phyloP scores from a whole-genome alignment of 1,140 invertebrate species.

The Ctenoplectra terminalis region DNA sequence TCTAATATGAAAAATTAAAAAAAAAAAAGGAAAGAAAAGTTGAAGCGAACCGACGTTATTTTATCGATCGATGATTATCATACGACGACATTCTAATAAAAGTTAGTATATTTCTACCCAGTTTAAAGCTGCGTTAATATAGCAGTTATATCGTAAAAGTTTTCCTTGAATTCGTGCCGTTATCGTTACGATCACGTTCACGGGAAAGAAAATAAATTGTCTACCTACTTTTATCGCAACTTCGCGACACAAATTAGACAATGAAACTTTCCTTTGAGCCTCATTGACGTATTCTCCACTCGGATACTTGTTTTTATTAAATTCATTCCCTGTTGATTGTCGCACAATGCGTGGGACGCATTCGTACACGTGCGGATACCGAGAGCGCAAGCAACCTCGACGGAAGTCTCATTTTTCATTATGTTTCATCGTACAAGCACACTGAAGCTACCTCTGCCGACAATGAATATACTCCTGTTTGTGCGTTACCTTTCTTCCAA shows the following conservation, averaged over 20 bases:
- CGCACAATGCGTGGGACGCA: neutral
- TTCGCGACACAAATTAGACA: no score
- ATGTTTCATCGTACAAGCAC: neutral
- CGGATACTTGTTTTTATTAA: constrained; percentile 7
- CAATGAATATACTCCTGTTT: no score
- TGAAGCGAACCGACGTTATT: neutral
- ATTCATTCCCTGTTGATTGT: neutral
- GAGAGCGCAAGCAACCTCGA: neutral
- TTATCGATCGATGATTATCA: neutral
- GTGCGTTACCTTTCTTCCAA: neutral
- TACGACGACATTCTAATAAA: neutral
- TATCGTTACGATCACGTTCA: neutral
- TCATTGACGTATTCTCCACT: neutral
- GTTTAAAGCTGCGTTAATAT: no score
- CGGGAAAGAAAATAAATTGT: no score
- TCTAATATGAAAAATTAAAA: neutral
- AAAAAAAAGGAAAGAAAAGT: neutral
- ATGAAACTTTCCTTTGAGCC: neutral
- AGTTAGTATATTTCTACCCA: neutral
- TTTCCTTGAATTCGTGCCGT: neutral
- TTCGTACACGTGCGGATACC: neutral
- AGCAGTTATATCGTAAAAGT: neutral
- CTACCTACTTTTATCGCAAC: no score
- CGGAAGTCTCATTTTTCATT: constrained; percentile 16
- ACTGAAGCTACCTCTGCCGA: neutral